Evolutionary conservation across 2,797 vertebrate species (phyloP).

Genomic region (Sebastes steindachneri): DNA sequence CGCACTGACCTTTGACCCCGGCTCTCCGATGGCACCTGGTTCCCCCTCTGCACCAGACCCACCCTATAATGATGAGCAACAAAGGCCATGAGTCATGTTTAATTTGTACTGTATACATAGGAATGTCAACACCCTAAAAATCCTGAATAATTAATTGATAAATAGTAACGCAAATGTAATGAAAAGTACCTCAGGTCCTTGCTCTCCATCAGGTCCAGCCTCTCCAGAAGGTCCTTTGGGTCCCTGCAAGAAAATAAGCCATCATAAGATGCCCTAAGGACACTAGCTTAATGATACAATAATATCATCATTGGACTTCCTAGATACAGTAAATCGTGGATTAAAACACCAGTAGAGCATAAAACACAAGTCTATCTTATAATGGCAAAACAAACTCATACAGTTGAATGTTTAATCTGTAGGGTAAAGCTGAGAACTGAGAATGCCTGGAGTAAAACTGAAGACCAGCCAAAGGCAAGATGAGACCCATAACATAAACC

Average conservation of each 20-base stretch:
- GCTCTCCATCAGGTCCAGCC: constrained; percentile 89
- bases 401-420: not conserved
- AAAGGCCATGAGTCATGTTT: not conserved
- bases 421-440: constrained; percentile 1
- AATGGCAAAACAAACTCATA: constrained; percentile 19
- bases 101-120: not conserved
- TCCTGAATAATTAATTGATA: not conserved
- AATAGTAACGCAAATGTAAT: not conserved
- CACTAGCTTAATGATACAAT: not conserved
- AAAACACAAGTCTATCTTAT: not conserved
- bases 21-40: constrained; percentile 88
- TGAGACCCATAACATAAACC: constrained; percentile 57
- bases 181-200: constrained; percentile 88
- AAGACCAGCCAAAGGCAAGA: constrained; percentile 53
- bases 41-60: constrained; percentile 91
- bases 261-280: not conserved
- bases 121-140: not conserved
- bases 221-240: constrained; percentile 90
- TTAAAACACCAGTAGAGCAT: constrained; percentile 6
- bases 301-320: not conserved
- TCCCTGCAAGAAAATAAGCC: constrained; percentile 84
- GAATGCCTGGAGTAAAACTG: not conserved
- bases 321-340: not conserved
- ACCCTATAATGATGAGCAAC: constrained; percentile 81
- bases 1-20: constrained; percentile 88